Evolutionary conservation across 2,888 invertebrate genomes (phyloP).

Genomic region (Chouioia cunea): DNA sequence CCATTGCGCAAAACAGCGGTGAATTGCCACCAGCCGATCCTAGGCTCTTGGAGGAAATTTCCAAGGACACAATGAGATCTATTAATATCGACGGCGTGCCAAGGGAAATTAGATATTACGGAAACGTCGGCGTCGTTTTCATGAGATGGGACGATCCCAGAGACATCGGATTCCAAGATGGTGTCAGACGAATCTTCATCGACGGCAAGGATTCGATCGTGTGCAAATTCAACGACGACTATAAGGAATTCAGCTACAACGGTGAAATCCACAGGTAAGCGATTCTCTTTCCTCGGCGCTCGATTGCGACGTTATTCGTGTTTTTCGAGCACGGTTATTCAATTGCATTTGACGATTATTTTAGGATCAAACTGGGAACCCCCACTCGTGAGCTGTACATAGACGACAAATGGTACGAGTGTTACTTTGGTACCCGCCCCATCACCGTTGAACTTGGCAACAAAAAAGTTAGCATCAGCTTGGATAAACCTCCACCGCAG

Average conservation of each 20-base stretch:
- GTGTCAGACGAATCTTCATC: slow-evolving; percentile 79
- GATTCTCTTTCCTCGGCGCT: neutral
- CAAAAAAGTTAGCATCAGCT: slow-evolving; percentile 79
- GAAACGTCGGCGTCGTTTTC: slow-evolving; percentile 86
- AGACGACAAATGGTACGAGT: slow-evolving; percentile 90
- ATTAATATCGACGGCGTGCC: slow-evolving; percentile 86
- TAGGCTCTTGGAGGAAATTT: slow-evolving; percentile 71
- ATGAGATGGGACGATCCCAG: slow-evolving; percentile 88
- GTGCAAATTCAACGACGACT: slow-evolving; percentile 75
- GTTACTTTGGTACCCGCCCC: slow-evolving; percentile 91
- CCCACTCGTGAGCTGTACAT: slow-evolving; percentile 93
- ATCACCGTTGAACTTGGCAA: slow-evolving; percentile 85
- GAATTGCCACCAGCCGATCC: slow-evolving; percentile 69
- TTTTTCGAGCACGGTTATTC: neutral
- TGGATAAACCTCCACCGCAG: slow-evolving; percentile 93
- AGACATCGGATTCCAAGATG: slow-evolving; percentile 86
- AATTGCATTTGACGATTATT: slow-evolving; percentile 25
- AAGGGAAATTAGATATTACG: slow-evolving; percentile 88
- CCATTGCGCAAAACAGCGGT: slow-evolving; percentile 6
- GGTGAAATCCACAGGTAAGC: slow-evolving; percentile 75
- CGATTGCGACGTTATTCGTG: neutral
- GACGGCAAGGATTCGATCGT: slow-evolving; percentile 81
- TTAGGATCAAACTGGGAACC: slow-evolving; percentile 86
- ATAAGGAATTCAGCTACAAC: slow-evolving; percentile 80
- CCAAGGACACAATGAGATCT: slow-evolving; percentile 80